Evolutionary conservation across 1,140 invertebrate genomes (phyloP), one percentile per base, ranked within the genome.

Genomic region (Drosophila bocki): DNA sequence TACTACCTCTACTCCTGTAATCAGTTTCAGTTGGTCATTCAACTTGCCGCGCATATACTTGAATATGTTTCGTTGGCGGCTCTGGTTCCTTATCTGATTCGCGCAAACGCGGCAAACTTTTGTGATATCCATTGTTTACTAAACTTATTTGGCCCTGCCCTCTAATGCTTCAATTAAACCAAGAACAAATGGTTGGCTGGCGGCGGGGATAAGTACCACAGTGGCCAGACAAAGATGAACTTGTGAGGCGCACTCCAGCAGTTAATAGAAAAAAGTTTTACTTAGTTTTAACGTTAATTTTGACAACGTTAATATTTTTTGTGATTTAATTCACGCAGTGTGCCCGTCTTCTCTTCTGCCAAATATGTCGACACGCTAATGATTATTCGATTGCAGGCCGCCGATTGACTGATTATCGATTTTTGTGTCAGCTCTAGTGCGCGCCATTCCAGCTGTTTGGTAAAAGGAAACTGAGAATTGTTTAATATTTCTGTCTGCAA

Each of bases 41-140:
- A 85, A 37, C 29, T 65, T 88, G 3, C 84, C 85, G 3, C 86
- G 78, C 56, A 71, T 26, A 41, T 75, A 78, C 13, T 42, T 79
- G n/a, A 88, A 88, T 13, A 88, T 22, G 41, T 88, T 72, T 3
- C 67, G 59, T 39, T 91, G 59, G 0, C 78, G 56, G 2, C 50
- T 71, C 12, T 61, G 58, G 13, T 82, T 78, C 41, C 70, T 90
- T 15, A 88, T 82, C 45, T 65, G 78, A 17, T 88, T 88, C 1
- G 85, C 85, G 13, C 85, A 88, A 7, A 90, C 50, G 0, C 85
- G 78, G 13, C 85, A 88, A 44, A 85, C 63, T 7, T 82, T 50
- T 2, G n/a, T 12, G 7, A 88, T 57, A 11, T 85, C 61, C 85
- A 88, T 88, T 67, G 59, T 69, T 35, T 32, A 35, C 22, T 1